phyloP scores from a whole-genome alignment of 2,113 vertebrate genomes.

The Mus pahari region DNA sequence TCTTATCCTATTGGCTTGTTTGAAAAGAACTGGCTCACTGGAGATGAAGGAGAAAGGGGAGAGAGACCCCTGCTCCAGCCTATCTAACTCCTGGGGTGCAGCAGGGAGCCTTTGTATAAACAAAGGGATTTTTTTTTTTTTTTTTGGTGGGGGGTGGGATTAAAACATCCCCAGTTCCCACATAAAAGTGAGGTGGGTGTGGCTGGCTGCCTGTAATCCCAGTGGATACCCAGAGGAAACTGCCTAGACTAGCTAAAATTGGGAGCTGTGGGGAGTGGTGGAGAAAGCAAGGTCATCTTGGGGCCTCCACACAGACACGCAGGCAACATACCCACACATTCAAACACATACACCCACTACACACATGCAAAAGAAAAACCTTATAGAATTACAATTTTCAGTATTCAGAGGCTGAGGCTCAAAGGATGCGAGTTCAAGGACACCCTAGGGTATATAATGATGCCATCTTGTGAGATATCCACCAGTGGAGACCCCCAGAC shows the following conservation, averaged over 20 bases:
- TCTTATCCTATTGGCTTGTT: neutral
- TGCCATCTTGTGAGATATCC: neutral
- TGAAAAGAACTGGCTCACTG: neutral
- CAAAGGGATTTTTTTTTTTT: neutral
- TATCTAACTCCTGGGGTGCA: neutral
- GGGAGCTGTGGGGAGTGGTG: no score
- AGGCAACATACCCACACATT: no score
- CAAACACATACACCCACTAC: neutral
- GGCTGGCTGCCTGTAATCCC: neutral
- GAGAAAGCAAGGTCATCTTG: neutral
- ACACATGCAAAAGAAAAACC: neutral
- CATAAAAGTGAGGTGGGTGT: no score
- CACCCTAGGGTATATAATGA: neutral
- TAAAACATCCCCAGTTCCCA: no score
- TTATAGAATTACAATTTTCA: no score
- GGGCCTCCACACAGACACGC: neutral
- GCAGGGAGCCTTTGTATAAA: neutral
- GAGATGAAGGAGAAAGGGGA: neutral
- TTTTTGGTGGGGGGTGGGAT: no score
- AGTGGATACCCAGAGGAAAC: neutral
- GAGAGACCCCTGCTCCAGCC: no score
- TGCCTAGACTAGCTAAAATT: neutral
- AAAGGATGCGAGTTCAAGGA: neutral
- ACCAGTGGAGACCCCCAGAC: neutral
- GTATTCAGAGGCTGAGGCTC: neutral